Evolutionary conservation across 1,140 invertebrate genomes (phyloP).

Genomic region (Diprion similis): DNA sequence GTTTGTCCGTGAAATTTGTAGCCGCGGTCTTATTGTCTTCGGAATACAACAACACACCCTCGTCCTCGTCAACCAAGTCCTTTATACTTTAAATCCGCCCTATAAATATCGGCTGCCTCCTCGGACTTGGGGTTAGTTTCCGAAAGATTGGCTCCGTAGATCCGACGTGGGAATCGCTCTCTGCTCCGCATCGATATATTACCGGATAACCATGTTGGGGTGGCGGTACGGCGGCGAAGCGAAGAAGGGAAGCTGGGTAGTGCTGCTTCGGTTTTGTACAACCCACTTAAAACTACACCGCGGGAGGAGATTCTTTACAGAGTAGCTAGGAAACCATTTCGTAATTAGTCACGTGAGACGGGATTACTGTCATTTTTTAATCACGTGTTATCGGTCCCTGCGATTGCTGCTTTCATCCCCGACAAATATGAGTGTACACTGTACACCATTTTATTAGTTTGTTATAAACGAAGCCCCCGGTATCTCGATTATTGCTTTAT

Average conservation of each 20-base stretch:
- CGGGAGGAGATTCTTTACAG: neutral
- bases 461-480: too few relatives aligned
- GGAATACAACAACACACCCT: conserved; percentile 13
- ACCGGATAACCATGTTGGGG: conserved; percentile 37
- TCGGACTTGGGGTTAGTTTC: conserved; percentile 61
- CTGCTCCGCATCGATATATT: conserved; percentile 57
- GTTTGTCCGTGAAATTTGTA: neutral
- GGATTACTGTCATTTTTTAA: too few relatives aligned
- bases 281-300: neutral
- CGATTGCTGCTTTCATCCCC: too few relatives aligned
- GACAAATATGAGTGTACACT: too few relatives aligned
- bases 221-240: conserved; percentile 5
- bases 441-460: too few relatives aligned
- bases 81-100: conserved; percentile 64
- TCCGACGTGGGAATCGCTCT: conserved; percentile 62
- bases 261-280: neutral
- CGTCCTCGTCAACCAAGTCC: conserved; percentile 46
- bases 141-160: conserved; percentile 63
- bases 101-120: conserved; percentile 61
- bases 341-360: neutral
- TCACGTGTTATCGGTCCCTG: too few relatives aligned
- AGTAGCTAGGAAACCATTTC: neutral
- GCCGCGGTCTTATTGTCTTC: neutral
- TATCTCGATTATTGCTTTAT: too few relatives aligned
- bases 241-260: neutral